Percentiles rank a stretch among this genome's conserved stretches.
These are phyloP conservation scores for Polypterus senegalus DNA, from an alignment of 2,113 vertebrate species.

Conservation along the genomic window DNA sequence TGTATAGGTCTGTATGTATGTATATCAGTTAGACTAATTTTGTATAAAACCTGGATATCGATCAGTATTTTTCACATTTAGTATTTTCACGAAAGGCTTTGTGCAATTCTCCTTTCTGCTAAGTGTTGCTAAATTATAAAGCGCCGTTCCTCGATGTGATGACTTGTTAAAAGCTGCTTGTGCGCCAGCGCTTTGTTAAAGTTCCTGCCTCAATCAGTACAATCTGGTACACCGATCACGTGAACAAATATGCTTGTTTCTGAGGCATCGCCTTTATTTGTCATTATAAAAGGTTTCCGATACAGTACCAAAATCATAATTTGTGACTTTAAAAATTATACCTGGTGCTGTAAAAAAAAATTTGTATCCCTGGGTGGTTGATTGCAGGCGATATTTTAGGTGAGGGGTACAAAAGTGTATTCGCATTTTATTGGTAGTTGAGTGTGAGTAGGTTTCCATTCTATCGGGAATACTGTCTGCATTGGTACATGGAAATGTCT, in stretches of 20 bases:
- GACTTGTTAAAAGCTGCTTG: constrained; percentile 50
- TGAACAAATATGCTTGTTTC: constrained; percentile 92
- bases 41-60: no score
- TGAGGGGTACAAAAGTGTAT: constrained; percentile 61
- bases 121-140: no score
- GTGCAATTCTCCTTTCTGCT: no score
- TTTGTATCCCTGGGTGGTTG: constrained; percentile 42
- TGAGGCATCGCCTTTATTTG: constrained; percentile 90
- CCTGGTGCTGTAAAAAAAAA: constrained; percentile 31
- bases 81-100: no score
- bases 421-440: constrained; percentile 96
- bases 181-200: constrained; percentile 62
- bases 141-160: no score
- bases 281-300: constrained; percentile 77
- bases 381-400: constrained; percentile 58
- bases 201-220: constrained; percentile 66
- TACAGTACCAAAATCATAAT: constrained; percentile 61
- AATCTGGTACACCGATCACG: constrained; percentile 73
- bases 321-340: constrained; percentile 52
- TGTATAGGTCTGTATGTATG: no score
- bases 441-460: constrained; percentile 79
- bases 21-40: no score
- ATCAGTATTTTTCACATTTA: no score
- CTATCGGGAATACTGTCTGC: constrained; percentile 96
- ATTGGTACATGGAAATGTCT: constrained; percentile 86